Conservation (phyloP, 2,113 vertebrate genomes). For the Fregetta grallaria region DNA sequence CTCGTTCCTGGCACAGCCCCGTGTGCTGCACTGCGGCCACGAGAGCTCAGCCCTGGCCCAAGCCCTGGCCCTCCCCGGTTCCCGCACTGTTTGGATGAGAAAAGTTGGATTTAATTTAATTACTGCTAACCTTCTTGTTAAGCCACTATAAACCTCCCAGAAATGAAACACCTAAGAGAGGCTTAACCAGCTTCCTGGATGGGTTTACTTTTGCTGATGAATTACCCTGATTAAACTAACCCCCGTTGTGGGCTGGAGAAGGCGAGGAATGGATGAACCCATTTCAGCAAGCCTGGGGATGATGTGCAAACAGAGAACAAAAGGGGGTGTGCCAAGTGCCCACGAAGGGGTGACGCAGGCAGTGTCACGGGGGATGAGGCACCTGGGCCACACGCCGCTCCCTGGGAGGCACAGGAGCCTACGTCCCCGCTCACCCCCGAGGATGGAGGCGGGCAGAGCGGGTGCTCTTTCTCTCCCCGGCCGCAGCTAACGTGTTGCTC, state of each 20-base stretch:
- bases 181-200: neutral
- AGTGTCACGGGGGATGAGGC: fast-evolving
- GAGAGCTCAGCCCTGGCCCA: neutral
- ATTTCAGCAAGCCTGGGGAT: neutral
- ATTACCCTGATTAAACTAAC: neutral
- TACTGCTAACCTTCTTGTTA: neutral
- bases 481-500: neutral
- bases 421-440: fast-evolving
- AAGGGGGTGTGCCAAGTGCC: neutral
- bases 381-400: fast-evolving
- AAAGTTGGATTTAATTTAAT: neutral
- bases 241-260: neutral
- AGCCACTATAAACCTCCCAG: neutral
- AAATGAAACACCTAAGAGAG: neutral
- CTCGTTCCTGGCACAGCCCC: fast-evolving
- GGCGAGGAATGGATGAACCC: neutral
- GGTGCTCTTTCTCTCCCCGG: fast-evolving
- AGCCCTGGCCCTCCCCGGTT: neutral
- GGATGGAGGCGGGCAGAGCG: neutral
- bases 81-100: fast-evolving
- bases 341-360: neutral
- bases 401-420: fast-evolving
- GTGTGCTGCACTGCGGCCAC: fast-evolving
- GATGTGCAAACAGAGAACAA: neutral
- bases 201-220: neutral